phyloP scores from a whole-genome alignment of 2,113 vertebrate species.

The Oenanthe melanoleuca region DNA sequence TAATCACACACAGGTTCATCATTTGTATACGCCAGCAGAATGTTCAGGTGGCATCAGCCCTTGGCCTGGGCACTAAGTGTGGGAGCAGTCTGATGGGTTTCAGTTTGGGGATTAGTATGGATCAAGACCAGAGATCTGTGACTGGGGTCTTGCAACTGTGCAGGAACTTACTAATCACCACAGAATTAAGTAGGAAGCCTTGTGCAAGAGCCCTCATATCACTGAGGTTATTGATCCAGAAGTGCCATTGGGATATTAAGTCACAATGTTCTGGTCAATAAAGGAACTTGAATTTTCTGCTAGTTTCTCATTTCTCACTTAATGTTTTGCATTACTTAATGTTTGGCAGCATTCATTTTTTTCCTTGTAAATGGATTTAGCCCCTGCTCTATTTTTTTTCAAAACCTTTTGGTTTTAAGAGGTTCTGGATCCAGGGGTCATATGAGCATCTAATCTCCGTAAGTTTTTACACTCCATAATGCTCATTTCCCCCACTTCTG shows the following conservation, averaged over 20 bases:
- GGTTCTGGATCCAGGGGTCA: conserved; percentile 24
- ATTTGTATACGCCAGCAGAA: not conserved
- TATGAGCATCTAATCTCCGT: not conserved
- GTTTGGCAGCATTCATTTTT: not conserved
- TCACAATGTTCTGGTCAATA: not conserved
- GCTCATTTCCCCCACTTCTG: not conserved
- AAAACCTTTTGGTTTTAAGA: conserved; percentile 22
- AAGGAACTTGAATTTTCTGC: not conserved
- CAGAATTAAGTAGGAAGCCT: not conserved
- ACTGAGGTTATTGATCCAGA: not conserved
- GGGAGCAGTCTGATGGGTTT: not conserved
- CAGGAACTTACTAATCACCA: not conserved
- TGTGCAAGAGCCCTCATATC: not conserved
- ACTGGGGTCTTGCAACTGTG: not conserved
- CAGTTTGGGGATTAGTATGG: not conserved
- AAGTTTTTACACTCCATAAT: conserved; percentile 40
- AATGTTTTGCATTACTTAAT: not conserved
- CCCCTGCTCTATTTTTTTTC: not conserved
- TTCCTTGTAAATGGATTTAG: not conserved
- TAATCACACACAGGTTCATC: not conserved
- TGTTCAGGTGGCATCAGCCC: not conserved
- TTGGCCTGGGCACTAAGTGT: not conserved
- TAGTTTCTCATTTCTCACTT: not conserved
- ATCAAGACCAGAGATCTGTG: not conserved
- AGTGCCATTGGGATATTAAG: not conserved